Conservation (phyloP, 2,113 vertebrate species). For the Argyrosomus japonicus region DNA sequence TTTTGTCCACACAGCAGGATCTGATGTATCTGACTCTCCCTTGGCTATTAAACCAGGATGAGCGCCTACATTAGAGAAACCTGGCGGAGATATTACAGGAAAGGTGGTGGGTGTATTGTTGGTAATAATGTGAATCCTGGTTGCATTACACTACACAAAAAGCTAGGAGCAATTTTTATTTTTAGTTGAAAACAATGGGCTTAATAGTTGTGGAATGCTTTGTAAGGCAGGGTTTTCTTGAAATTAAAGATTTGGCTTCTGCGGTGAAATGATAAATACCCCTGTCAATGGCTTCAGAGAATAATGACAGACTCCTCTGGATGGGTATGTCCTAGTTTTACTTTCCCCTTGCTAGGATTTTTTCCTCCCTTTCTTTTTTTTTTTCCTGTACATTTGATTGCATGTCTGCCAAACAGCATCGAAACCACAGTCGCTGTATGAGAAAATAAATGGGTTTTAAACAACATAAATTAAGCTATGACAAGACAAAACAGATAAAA, state of each 20-base stretch:
- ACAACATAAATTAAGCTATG: conserved; percentile 61
- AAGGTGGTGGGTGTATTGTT: conserved; percentile 68
- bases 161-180: conserved; percentile 70
- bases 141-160: conserved; percentile 66
- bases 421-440: conserved; percentile 60
- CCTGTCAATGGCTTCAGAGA: conserved; percentile 69
- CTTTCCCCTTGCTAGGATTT: conserved; percentile 53
- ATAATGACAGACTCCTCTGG: conserved; percentile 76
- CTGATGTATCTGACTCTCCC: conserved; percentile 52
- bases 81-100: conserved; percentile 63
- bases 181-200: conserved; percentile 69
- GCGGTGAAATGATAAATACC: conserved; percentile 75
- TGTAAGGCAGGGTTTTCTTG: conserved; percentile 54
- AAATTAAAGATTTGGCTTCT: conserved; percentile 70
- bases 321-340: conserved; percentile 70
- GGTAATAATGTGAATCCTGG: conserved; percentile 72
- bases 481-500: conserved; percentile 67
- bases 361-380: conserved; percentile 13
- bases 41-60: conserved; percentile 46
- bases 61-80: conserved; percentile 55
- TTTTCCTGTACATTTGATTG: conserved; percentile 56
- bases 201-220: conserved; percentile 67
- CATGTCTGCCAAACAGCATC: conserved; percentile 62
- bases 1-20: conserved; percentile 46
- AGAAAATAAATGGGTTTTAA: conserved; percentile 69